A percentile compares a stretch with the other conserved stretches of the same genome.
Conservation (phyloP, 1,140 invertebrate genomes). For the Drosophila burlai region DNA sequence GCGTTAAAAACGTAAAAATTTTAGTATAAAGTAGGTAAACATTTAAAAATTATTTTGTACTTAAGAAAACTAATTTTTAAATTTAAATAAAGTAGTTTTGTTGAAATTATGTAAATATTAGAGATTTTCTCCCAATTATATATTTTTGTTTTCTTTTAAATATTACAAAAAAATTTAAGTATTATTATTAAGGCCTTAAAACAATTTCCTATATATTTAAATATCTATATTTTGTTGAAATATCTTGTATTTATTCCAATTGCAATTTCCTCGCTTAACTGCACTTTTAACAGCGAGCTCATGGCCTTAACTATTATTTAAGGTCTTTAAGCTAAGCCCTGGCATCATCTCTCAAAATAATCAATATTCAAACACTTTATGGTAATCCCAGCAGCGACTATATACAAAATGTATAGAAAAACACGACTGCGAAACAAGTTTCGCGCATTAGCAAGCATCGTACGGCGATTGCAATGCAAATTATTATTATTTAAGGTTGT, state of each 20-base stretch:
- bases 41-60: neutral
- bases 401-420: conserved; percentile 20
- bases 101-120: too few relatives aligned
- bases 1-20: neutral
- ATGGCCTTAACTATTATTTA: conserved; percentile 3
- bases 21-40: neutral
- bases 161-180: too few relatives aligned
- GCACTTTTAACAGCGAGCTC: neutral
- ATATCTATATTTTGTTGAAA: neutral
- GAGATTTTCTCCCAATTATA: too few relatives aligned
- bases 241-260: neutral
- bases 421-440: conserved; percentile 63
- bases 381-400: conserved; percentile 11
- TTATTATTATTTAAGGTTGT: conserved; percentile 21
- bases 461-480: conserved; percentile 57
- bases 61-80: neutral
- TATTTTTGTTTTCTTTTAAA: too few relatives aligned
- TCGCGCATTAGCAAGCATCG: conserved; percentile 52
- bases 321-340: conserved; percentile 14
- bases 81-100: too few relatives aligned
- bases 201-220: too few relatives aligned
- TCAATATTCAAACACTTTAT: conserved; percentile 49
- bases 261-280: neutral
- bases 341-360: conserved; percentile 76
- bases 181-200: too few relatives aligned